phyloP scores from a whole-genome alignment of 1,140 invertebrate species.

The Polypedilum pembai region DNA sequence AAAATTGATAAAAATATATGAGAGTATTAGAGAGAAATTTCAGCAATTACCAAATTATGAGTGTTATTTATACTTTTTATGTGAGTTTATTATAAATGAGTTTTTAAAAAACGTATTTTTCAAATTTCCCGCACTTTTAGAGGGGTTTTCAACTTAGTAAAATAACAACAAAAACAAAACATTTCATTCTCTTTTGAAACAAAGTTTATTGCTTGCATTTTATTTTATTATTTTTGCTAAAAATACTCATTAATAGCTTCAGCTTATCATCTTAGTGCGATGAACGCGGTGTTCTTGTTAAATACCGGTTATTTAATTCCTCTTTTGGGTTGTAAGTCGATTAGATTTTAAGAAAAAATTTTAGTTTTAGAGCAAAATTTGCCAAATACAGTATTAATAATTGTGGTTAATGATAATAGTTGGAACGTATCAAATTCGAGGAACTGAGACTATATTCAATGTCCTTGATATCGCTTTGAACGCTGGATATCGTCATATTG shows the following conservation, averaged over 20 bases:
- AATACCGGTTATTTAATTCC: slow-evolving; percentile 29
- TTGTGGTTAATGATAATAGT: slow-evolving; percentile 38
- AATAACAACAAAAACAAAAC: no score
- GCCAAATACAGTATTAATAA: slow-evolving; percentile 22
- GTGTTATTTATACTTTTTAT: no score
- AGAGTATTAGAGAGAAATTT: no score
- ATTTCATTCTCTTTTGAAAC: no score
- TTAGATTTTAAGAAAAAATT: slow-evolving; percentile 5
- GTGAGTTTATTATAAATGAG: no score
- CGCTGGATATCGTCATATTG: slow-evolving; percentile 52
- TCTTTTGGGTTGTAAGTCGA: slow-evolving; percentile 30
- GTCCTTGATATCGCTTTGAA: slow-evolving; percentile 48
- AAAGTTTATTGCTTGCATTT: no score
- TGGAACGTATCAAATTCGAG: slow-evolving; percentile 48
- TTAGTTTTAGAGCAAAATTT: slow-evolving; percentile 32
- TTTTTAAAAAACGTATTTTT: background rate
- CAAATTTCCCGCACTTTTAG: background rate
- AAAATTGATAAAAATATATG: no score
- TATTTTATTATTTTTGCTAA: no score
- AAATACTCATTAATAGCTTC: no score
- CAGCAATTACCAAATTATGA: no score
- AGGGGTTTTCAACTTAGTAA: background rate
- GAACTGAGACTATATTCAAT: slow-evolving; percentile 42
- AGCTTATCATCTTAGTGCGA: background rate
- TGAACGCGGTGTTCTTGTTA: slow-evolving; percentile 30